phyloP scores from a whole-genome alignment of 2,888 invertebrate species.

The Drosophila anceps region DNA sequence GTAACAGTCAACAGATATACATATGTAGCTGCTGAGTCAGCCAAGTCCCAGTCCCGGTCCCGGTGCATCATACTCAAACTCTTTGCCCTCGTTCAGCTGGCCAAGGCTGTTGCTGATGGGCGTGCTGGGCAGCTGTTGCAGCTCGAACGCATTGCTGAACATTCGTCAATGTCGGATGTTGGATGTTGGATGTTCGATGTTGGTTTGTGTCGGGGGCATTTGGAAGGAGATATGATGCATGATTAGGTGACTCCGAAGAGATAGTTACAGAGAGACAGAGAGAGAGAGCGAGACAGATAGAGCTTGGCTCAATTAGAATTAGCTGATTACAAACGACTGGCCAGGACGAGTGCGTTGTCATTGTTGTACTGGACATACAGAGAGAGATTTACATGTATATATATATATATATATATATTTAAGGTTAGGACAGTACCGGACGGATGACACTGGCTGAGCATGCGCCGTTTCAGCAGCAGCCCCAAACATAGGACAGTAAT shows the following conservation, averaged over 20 bases:
- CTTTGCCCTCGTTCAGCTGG: constrained; percentile 61
- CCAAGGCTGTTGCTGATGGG: constrained; percentile 45
- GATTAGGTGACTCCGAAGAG: constrained; percentile 26
- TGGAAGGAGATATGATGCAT: constrained; percentile 43
- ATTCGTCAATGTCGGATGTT: not conserved
- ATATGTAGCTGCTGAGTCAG: not conserved
- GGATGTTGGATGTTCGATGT: too few relatives aligned
- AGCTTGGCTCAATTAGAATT: not conserved
- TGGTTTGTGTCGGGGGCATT: constrained; percentile 16
- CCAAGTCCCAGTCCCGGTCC: not conserved
- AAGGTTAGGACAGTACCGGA: constrained; percentile 2
- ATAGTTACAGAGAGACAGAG: not conserved
- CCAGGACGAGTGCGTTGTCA: constrained; percentile 1
- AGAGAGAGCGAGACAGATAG: not conserved
- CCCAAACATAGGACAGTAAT: constrained; percentile 13
- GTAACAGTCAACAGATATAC: too few relatives aligned
- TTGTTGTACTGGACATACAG: not conserved
- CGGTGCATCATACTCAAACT: constrained; percentile 29
- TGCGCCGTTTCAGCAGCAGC: constrained; percentile 32
- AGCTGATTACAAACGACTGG: constrained; percentile 13
- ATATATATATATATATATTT: too few relatives aligned
- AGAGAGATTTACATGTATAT: not conserved
- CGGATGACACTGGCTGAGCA: constrained; percentile 14
- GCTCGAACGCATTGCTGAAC: constrained; percentile 67
- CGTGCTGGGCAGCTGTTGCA: constrained; percentile 31